phyloP scores from a whole-genome alignment of 2,888 invertebrate species.

The Nomada lathburiana region DNA sequence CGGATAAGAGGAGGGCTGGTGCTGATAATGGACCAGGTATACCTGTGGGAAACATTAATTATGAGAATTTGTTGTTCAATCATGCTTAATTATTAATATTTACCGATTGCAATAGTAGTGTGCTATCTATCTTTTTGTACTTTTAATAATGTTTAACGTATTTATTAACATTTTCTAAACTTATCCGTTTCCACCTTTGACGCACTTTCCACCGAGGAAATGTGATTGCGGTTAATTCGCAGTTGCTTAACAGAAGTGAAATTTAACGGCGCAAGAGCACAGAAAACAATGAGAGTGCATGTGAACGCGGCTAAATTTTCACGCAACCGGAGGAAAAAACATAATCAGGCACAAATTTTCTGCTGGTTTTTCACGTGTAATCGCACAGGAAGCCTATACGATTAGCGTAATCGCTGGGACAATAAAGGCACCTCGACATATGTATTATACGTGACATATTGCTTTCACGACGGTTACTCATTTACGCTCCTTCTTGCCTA shows the following conservation, averaged over 20 bases:
- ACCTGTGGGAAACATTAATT: not conserved
- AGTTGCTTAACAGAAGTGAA: slow-evolving; percentile 34
- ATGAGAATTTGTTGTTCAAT: too few relatives aligned
- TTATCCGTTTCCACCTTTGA: not conserved
- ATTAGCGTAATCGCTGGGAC: slow-evolving; percentile 47
- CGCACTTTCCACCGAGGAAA: slow-evolving; percentile 6
- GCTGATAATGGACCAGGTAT: slow-evolving; percentile 74
- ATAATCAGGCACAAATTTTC: slow-evolving; percentile 20
- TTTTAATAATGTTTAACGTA: too few relatives aligned
- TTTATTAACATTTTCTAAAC: too few relatives aligned
- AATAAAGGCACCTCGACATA: slow-evolving; percentile 45
- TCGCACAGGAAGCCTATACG: slow-evolving; percentile 20
- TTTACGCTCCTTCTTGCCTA: slow-evolving; percentile 19
- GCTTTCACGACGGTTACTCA: slow-evolving; percentile 26
- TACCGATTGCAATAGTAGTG: too few relatives aligned
- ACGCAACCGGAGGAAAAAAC: not conserved
- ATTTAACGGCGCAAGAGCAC: slow-evolving; percentile 29
- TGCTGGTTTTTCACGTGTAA: slow-evolving; percentile 25
- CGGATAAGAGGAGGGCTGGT: slow-evolving; percentile 78
- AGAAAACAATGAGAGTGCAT: slow-evolving; percentile 23
- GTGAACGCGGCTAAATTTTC: slow-evolving; percentile 4
- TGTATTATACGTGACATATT: slow-evolving; percentile 37
- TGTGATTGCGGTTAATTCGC: slow-evolving; percentile 17
- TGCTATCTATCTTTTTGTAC: too few relatives aligned
- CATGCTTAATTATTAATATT: too few relatives aligned